Percentiles rank a stretch among this genome's conserved stretches.
phyloP scores from a whole-genome alignment of 1,140 invertebrate species.

The Pseudomyrmex flavicornis region DNA sequence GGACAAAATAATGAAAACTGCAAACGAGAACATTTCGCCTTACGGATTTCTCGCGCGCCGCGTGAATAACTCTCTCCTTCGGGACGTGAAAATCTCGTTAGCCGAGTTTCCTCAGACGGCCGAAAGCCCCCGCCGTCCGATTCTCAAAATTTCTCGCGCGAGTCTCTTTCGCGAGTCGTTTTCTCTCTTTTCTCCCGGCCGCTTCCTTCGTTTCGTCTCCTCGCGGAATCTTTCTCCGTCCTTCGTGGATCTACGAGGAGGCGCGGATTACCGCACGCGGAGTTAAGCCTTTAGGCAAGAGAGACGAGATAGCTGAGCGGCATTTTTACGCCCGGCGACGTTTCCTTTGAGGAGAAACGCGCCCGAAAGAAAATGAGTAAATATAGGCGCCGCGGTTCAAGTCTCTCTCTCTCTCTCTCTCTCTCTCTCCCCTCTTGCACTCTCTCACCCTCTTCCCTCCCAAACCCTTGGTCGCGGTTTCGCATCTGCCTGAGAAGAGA shows the following conservation, averaged over 20 bases:
- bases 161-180: not conserved
- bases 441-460: not conserved
- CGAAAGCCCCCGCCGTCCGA: not conserved
- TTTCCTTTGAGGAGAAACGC: conserved; percentile 64
- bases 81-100: conserved; percentile 17
- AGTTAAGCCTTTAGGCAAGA: conserved; percentile 70
- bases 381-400: conserved; percentile 63
- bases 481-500: conserved; percentile 65
- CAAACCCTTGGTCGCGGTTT: conserved; percentile 59
- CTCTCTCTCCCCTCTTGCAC: too few relatives aligned
- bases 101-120: not conserved
- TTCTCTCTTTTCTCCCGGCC: conserved; percentile 11
- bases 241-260: conserved; percentile 1
- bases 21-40: not conserved
- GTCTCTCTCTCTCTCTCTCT: not conserved
- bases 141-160: conserved; percentile 8
- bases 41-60: not conserved
- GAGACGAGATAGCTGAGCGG: conserved; percentile 65
- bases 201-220: not conserved
- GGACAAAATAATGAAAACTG: conserved; percentile 5
- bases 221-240: conserved; percentile 18
- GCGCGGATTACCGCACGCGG: conserved; percentile 55
- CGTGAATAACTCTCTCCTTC: not conserved
- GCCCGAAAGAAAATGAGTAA: conserved; percentile 72
- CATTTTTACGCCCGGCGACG: conserved; percentile 70